Percentiles rank a stretch among this genome's conserved stretches.
Conservation (phyloP, 2,113 vertebrate genomes). For the Arothron firmamentum region DNA sequence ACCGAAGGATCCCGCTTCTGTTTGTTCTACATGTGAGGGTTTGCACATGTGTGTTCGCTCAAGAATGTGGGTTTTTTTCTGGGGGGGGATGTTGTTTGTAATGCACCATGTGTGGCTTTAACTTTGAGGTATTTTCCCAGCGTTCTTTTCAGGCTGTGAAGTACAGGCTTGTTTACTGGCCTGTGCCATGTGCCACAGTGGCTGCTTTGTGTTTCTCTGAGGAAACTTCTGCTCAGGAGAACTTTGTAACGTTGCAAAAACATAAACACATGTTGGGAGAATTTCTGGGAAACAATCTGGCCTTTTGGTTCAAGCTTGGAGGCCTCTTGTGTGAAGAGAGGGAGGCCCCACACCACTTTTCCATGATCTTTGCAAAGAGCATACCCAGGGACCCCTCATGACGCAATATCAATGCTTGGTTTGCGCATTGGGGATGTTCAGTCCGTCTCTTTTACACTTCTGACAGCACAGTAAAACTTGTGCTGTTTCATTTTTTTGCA, state of each 20-base stretch:
- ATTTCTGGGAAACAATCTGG: constrained; percentile 66
- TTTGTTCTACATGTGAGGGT: constrained; percentile 50
- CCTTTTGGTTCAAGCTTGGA: constrained; percentile 44
- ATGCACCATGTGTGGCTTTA: constrained; percentile 52
- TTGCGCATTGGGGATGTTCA: not conserved
- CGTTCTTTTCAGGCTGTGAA: constrained; percentile 43
- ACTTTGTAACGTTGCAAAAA: constrained; percentile 50
- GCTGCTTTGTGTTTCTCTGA: not conserved
- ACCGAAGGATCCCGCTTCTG: constrained; percentile 19
- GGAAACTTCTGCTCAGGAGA: constrained; percentile 47
- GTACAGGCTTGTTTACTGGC: constrained; percentile 29
- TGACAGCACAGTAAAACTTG: too few species aligned
- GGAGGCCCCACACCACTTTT: constrained; percentile 36
- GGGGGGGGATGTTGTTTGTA: too few species aligned
- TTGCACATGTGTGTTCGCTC: constrained; percentile 63
- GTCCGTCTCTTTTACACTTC: too few species aligned
- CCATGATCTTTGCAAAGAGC: constrained; percentile 49
- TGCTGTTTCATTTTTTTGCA: constrained; percentile 18
- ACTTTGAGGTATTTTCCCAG: constrained; percentile 59
- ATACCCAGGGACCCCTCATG: constrained; percentile 56
- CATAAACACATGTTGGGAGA: constrained; percentile 61
- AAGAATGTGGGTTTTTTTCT: constrained; percentile 66
- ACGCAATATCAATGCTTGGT: constrained; percentile 47
- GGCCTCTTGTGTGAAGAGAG: constrained; percentile 49
- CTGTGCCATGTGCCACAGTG: not conserved